phyloP scores from a whole-genome alignment of 2,888 invertebrate genomes.

The Drosophila hawaiiensis region DNA sequence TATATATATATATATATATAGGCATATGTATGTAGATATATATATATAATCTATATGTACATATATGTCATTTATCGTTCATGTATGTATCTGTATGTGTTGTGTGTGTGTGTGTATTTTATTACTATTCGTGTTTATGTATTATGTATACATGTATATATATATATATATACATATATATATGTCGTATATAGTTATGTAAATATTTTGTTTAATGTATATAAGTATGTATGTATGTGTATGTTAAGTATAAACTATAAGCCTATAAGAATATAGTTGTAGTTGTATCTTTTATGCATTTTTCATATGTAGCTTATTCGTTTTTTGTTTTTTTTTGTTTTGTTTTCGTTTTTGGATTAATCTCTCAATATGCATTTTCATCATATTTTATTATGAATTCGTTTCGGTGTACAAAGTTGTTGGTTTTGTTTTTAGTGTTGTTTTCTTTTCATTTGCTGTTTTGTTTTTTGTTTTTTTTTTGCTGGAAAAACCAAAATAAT shows the following conservation, averaged over 20 bases:
- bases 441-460: slow-evolving; percentile 62
- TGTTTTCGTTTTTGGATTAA: slow-evolving; percentile 44
- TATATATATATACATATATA: slow-evolving; percentile 49
- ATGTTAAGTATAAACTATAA: slow-evolving; percentile 79
- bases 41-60: slow-evolving; percentile 35
- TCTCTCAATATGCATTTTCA: slow-evolving; percentile 69
- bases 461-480: slow-evolving; percentile 23
- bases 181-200: slow-evolving; percentile 65
- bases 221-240: slow-evolving; percentile 55
- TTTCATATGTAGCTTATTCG: slow-evolving; percentile 56
- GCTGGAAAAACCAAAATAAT: slow-evolving; percentile 50
- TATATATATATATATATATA: slow-evolving; percentile 44
- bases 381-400: slow-evolving; percentile 76
- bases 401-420: slow-evolving; percentile 84
- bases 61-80: slow-evolving; percentile 32
- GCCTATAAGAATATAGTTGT: slow-evolving; percentile 81
- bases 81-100: slow-evolving; percentile 9
- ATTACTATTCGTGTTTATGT: slow-evolving; percentile 65
- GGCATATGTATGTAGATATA: slow-evolving; percentile 33
- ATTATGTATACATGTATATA: slow-evolving; percentile 52
- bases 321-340: slow-evolving; percentile 29
- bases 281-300: slow-evolving; percentile 59
- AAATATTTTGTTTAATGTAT: slow-evolving; percentile 60
- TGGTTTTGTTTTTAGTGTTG: slow-evolving; percentile 67
- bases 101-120: slow-evolving; percentile 46